Percentiles rank a stretch among this genome's conserved stretches.
Evolutionary conservation across 2,888 invertebrate genomes (phyloP).

Genomic region (Oscheius sp.): DNA sequence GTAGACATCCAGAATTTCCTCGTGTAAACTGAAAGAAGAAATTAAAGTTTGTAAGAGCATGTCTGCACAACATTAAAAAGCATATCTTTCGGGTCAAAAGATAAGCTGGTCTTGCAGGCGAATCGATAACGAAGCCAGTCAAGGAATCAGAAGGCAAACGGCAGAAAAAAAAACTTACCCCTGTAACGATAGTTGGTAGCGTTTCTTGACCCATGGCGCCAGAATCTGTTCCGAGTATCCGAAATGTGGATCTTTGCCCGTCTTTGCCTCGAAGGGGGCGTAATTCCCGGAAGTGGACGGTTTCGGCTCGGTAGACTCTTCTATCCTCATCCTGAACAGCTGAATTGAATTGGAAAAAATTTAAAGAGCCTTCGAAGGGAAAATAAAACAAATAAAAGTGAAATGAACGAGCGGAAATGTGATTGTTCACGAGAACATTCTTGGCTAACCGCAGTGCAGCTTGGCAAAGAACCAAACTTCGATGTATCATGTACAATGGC

Average conservation of each 20-base stretch:
- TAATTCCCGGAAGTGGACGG: slow-evolving; percentile 36
- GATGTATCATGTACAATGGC: too few relatives aligned
- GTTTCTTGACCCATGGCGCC: slow-evolving; percentile 59
- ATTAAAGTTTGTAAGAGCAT: not conserved
- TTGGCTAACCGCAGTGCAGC: too few relatives aligned
- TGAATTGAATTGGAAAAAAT: not conserved
- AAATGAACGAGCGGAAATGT: not conserved
- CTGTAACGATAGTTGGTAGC: slow-evolving; percentile 53
- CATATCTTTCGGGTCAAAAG: not conserved
- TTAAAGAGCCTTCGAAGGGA: not conserved
- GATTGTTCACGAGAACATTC: too few relatives aligned
- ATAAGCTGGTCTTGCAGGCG: not conserved
- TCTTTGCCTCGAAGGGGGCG: slow-evolving; percentile 18
- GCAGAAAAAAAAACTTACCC: slow-evolving; percentile 49
- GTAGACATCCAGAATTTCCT: slow-evolving; percentile 97
- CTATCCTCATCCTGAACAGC: slow-evolving; percentile 22
- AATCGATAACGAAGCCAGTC: slow-evolving; percentile 7
- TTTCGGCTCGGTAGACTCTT: slow-evolving; percentile 13
- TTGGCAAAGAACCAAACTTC: too few relatives aligned
- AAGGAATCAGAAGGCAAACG: not conserved
- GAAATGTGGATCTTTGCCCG: slow-evolving; percentile 28
- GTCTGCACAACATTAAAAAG: too few relatives aligned
- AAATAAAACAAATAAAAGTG: not conserved
- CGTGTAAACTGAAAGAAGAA: slow-evolving; percentile 83
- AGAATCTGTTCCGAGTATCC: slow-evolving; percentile 36